These are phyloP conservation scores for Ammospiza caudacuta DNA, from an alignment of 2,113 vertebrate species.

Conservation along the genomic window DNA sequence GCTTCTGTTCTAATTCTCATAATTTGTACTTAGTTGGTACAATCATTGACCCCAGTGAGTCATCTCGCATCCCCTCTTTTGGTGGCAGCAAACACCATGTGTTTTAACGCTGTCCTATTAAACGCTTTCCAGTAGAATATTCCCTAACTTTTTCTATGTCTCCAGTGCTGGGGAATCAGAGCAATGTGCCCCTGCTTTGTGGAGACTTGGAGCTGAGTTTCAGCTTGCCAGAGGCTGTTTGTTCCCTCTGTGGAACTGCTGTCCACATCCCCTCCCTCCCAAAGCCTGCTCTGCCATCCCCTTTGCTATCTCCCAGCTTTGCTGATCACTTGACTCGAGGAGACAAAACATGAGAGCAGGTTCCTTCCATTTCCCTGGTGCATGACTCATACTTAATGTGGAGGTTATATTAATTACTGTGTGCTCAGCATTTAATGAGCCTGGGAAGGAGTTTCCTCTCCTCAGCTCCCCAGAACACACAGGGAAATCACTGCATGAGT, in stretches of 20 bases:
- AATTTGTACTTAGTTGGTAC: not conserved
- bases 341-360: not conserved
- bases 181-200: not conserved
- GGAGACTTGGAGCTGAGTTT: not conserved
- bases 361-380: not conserved
- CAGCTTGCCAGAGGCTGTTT: not conserved
- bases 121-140: not conserved
- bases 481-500: not conserved
- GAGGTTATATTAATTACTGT: constrained; percentile 21
- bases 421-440: constrained; percentile 40
- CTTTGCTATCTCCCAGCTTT: not conserved
- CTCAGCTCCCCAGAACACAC: rapidly evolving
- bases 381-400: constrained; percentile 29
- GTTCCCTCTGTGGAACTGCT: not conserved
- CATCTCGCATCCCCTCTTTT: not conserved
- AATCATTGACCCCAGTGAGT: not conserved
- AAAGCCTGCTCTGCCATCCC: not conserved
- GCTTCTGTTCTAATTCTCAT: not conserved
- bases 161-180: not conserved
- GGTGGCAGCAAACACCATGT: not conserved
- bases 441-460: not conserved
- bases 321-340: not conserved
- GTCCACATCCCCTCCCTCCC: not conserved
- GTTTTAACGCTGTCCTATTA: not conserved
- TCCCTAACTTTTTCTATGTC: not conserved